These are phyloP conservation scores for Drosophila sp. DNA, from an alignment of 1,140 invertebrate genomes.

Conservation along the genomic window DNA sequence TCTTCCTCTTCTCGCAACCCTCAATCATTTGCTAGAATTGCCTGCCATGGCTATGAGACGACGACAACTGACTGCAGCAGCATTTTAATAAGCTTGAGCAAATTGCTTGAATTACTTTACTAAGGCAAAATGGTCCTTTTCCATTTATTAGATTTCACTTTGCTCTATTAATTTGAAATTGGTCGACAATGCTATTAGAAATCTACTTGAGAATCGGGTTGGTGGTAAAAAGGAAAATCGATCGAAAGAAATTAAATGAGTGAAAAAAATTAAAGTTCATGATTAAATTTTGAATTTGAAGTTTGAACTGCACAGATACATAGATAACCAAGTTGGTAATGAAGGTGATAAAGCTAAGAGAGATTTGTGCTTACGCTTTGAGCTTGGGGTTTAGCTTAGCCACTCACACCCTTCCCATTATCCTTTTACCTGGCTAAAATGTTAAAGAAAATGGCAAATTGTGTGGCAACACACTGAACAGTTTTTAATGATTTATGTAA, in stretches of 20 bases:
- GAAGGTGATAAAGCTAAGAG: neutral
- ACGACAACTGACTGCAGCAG: neutral
- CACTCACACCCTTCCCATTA: too few species aligned
- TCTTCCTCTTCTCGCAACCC: neutral
- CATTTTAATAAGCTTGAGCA: constrained; percentile 21
- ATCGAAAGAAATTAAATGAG: constrained; percentile 34
- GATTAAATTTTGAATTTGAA: constrained; percentile 54
- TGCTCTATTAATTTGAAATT: constrained; percentile 1
- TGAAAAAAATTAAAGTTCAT: constrained; percentile 58
- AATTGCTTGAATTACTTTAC: neutral
- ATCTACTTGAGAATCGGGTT: constrained; percentile 18
- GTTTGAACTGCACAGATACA: constrained; percentile 36
- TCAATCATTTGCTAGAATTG: constrained; percentile 8
- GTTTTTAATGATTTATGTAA: constrained; percentile 80
- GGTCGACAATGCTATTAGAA: neutral
- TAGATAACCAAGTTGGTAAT: constrained; percentile 28
- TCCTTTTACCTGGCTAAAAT: neutral
- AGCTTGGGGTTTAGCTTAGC: constrained; percentile 19
- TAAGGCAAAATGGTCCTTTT: neutral
- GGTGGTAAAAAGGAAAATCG: neutral
- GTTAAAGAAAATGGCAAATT: constrained; percentile 44
- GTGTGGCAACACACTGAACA: constrained; percentile 46
- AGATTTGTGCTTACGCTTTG: constrained; percentile 58
- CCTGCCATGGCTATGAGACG: neutral
- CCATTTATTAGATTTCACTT: neutral